A percentile compares a stretch with the other conserved stretches of the same genome.
Evolutionary conservation across 2,797 vertebrate species (phyloP).

Genomic region (Anniella stebbinsi): DNA sequence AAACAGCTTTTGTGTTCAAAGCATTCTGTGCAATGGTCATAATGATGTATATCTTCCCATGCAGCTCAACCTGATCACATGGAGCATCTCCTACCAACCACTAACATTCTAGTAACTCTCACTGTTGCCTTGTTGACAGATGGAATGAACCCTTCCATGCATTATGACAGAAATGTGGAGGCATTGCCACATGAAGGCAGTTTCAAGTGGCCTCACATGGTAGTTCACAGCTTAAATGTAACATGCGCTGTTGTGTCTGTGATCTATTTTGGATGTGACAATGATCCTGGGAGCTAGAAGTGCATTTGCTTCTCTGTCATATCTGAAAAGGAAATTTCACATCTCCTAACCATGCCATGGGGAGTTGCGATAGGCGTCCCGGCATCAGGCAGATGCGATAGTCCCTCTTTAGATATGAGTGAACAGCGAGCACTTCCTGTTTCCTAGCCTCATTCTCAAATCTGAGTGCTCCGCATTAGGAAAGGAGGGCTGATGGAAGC

Average conservation of each 20-base stretch:
- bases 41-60: background rate
- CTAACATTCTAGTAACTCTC: background rate
- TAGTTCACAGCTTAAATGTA: too few relatives aligned
- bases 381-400: background rate
- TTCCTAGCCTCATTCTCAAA: background rate
- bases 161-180: background rate
- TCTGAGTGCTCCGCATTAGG: background rate
- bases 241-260: background rate
- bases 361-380: background rate
- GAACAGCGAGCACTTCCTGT: background rate
- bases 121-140: background rate
- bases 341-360: background rate
- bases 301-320: background rate
- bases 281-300: background rate
- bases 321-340: background rate
- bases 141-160: background rate
- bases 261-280: background rate
- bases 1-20: background rate
- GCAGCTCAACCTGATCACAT: background rate
- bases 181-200: background rate
- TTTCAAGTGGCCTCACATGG: too few relatives aligned
- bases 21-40: background rate
- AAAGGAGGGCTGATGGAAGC: background rate
- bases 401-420: background rate
- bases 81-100: background rate